These are phyloP conservation scores for Oceanites oceanicus DNA, from an alignment of 2,113 vertebrate species.

Conservation along the genomic window DNA sequence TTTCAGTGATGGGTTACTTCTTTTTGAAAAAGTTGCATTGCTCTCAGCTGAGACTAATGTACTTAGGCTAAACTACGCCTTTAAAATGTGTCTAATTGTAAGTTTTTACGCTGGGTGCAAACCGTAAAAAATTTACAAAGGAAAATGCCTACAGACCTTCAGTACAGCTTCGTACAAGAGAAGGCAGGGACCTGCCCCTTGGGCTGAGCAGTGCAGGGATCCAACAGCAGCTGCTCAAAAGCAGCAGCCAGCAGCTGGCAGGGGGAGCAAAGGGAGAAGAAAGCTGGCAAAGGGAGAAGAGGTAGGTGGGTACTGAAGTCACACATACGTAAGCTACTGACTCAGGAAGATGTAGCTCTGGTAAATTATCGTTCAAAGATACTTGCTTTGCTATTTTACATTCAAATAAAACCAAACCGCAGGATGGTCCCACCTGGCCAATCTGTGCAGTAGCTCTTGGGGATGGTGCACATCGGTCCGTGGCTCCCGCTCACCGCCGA, in stretches of 20 bases:
- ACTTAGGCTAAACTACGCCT: not conserved
- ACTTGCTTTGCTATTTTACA: not conserved
- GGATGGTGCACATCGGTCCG: accelerated
- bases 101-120: not conserved
- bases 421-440: not conserved
- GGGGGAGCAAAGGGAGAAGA: not conserved
- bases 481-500: accelerated
- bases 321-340: not conserved
- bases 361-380: not conserved
- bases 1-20: slow-evolving; percentile 41
- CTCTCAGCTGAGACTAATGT: not conserved
- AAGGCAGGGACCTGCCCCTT: not conserved
- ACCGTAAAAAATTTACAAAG: not conserved
- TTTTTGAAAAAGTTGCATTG: slow-evolving; percentile 23
- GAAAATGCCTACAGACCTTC: not conserved
- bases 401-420: not conserved
- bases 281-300: not conserved
- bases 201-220: not conserved
- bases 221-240: not conserved
- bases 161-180: not conserved
- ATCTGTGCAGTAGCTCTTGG: not conserved
- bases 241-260: not conserved
- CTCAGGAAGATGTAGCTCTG: not conserved
- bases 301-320: not conserved
- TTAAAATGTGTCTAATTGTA: not conserved